phyloP scores from a whole-genome alignment of 2,888 invertebrate species.

The Ametastegia equiseti region DNA sequence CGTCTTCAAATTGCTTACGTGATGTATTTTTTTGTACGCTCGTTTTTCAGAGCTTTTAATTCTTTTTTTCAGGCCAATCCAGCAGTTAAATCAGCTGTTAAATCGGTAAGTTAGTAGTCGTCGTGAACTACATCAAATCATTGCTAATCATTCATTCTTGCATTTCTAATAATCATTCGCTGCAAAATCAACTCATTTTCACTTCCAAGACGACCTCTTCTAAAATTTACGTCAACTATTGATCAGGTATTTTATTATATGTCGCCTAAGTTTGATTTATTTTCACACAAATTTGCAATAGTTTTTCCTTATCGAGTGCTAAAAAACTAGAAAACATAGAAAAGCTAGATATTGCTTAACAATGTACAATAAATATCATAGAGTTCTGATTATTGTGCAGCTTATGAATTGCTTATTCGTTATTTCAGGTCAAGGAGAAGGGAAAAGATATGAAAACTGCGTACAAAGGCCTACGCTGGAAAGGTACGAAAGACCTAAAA shows the following conservation, averaged over 20 bases:
- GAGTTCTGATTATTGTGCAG: neutral
- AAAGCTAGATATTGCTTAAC: neutral
- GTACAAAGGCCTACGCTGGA: constrained; percentile 86
- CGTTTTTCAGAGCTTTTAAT: constrained; percentile 70
- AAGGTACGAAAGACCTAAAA: constrained; percentile 69
- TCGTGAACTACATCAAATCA: neutral
- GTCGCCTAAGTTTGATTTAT: neutral
- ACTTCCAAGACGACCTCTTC: neutral
- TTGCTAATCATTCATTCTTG: too few species aligned
- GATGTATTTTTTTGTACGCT: constrained; percentile 68
- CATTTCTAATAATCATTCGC: too few species aligned
- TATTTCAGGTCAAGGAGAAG: constrained; percentile 83
- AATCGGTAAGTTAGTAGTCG: constrained; percentile 86
- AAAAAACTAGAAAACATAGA: neutral
- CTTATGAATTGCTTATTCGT: constrained; percentile 2
- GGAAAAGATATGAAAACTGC: constrained; percentile 88
- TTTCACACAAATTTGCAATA: neutral
- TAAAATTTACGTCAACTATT: neutral
- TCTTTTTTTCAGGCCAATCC: constrained; percentile 93
- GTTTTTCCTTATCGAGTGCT: neutral
- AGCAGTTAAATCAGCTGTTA: constrained; percentile 94
- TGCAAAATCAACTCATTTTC: neutral
- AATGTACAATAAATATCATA: too few species aligned
- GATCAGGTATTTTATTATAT: neutral
- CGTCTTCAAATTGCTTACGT: constrained; percentile 10